A percentile compares a stretch with the other conserved stretches of the same genome.
These are phyloP conservation scores for Oithona nana DNA, from an alignment of 2,888 invertebrate species.

Conservation along the genomic window DNA sequence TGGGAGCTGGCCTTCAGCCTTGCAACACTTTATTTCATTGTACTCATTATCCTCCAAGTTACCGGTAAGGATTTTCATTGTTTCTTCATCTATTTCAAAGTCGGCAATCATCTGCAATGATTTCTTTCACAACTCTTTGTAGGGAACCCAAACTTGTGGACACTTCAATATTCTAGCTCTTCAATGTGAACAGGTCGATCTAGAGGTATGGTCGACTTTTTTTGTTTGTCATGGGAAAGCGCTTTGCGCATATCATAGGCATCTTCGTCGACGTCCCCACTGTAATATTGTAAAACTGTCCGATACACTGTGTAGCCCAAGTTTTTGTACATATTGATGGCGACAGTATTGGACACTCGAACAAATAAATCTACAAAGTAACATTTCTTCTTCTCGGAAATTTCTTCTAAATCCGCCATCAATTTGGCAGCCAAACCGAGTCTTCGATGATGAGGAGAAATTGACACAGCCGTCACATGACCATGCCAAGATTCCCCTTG, in stretches of 20 bases:
- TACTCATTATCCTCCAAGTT: no score
- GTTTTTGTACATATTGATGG: conserved; percentile 90
- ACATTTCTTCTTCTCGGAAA: conserved; percentile 85
- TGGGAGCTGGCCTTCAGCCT: no score
- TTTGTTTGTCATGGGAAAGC: conserved; percentile 69
- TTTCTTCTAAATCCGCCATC: conserved; percentile 69
- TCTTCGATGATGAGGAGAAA: conserved; percentile 80
- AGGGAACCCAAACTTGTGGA: no score
- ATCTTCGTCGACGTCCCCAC: conserved; percentile 93
- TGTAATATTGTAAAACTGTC: conserved; percentile 91
- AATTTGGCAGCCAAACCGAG: conserved; percentile 33
- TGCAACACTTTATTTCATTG: no score
- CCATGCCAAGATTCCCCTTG: conserved; percentile 89
- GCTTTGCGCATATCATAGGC: conserved; percentile 99
- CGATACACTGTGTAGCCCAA: conserved; percentile 91
- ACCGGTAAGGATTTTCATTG: no score
- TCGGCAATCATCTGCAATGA: no score
- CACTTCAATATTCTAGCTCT: conserved; percentile 49
- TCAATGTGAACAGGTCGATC: conserved; percentile 85
- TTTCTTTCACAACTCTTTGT: no score
- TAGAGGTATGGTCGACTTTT: conserved; percentile 78
- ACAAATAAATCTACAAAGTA: conserved; percentile 98
- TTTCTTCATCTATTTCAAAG: no score
- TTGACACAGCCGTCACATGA: conserved; percentile 92
- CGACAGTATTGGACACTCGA: conserved; percentile 86